These are phyloP conservation scores for Camponotus floridanus DNA, from an alignment of 1,140 invertebrate species.

Conservation along the genomic window DNA sequence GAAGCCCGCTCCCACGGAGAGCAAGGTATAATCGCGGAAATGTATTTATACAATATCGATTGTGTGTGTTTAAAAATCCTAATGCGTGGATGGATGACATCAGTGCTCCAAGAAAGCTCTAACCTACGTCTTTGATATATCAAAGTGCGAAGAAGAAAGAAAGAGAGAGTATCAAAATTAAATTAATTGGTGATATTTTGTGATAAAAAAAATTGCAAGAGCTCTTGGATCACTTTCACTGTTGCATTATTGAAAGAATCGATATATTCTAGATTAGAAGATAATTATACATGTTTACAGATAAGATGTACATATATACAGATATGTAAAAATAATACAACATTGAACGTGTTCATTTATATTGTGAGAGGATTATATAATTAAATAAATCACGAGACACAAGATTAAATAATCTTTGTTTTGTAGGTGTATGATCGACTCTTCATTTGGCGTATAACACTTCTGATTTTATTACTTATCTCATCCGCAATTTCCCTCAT, in stretches of 20 bases:
- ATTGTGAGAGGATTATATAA: neutral
- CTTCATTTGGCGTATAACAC: slow-evolving; percentile 86
- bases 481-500: slow-evolving; percentile 85
- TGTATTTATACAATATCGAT: neutral
- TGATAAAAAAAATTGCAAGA: neutral
- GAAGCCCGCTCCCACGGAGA: slow-evolving; percentile 72
- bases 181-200: neutral
- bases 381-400: neutral
- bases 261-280: neutral
- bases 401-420: slow-evolving; percentile 45
- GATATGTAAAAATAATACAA: neutral
- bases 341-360: neutral
- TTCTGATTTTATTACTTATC: slow-evolving; percentile 84
- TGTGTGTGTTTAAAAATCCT: slow-evolving; percentile 2
- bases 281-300: neutral
- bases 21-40: slow-evolving; percentile 77
- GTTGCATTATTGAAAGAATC: neutral
- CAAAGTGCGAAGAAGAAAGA: too few relatives aligned
- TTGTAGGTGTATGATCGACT: slow-evolving; percentile 88
- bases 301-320: neutral
- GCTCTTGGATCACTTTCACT: neutral
- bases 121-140: too few relatives aligned
- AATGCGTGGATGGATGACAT: slow-evolving; percentile 31
- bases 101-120: slow-evolving; percentile 46
- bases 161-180: too few relatives aligned